Percentiles rank a stretch among this genome's conserved stretches.
Evolutionary conservation across 1,140 invertebrate genomes (phyloP).

Genomic region (Nymphalis io): DNA sequence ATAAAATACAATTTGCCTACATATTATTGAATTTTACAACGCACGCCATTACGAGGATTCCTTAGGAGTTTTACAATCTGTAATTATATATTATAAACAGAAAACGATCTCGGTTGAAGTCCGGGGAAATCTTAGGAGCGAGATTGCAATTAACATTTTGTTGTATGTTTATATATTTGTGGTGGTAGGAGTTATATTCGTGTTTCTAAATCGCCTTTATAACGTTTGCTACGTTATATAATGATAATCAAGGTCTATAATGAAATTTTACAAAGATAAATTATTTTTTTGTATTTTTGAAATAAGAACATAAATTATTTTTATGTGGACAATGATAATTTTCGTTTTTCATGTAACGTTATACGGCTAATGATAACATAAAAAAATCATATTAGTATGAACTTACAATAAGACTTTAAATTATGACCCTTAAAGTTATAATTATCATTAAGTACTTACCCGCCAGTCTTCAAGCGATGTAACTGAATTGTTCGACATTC

Average conservation of each 20-base stretch:
- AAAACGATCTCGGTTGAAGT: constrained; percentile 43
- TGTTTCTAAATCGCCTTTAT: not conserved
- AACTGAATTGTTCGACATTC: constrained; percentile 48
- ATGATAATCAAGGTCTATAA: too few species aligned
- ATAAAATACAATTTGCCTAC: constrained; percentile 67
- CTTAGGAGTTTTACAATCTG: constrained; percentile 78
- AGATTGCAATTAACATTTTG: constrained; percentile 14
- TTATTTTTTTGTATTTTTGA: too few species aligned
- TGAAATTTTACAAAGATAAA: too few species aligned
- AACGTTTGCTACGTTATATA: too few species aligned
- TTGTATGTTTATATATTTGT: not conserved
- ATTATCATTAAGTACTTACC: constrained; percentile 44
- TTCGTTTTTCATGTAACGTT: too few species aligned
- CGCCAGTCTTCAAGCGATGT: constrained; percentile 40
- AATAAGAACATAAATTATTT: too few species aligned
- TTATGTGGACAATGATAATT: too few species aligned
- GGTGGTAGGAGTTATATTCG: not conserved
- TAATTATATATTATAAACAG: constrained; percentile 80
- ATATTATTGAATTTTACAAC: constrained; percentile 66
- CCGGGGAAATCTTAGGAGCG: constrained; percentile 9
- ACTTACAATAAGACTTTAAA: too few species aligned
- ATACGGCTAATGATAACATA: too few species aligned
- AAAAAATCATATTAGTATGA: too few species aligned
- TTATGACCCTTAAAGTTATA: too few species aligned
- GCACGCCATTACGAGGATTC: constrained; percentile 60